These are phyloP conservation scores for Rhopalosiphum padi DNA, from an alignment of 1,140 invertebrate species.

Conservation along the genomic window DNA sequence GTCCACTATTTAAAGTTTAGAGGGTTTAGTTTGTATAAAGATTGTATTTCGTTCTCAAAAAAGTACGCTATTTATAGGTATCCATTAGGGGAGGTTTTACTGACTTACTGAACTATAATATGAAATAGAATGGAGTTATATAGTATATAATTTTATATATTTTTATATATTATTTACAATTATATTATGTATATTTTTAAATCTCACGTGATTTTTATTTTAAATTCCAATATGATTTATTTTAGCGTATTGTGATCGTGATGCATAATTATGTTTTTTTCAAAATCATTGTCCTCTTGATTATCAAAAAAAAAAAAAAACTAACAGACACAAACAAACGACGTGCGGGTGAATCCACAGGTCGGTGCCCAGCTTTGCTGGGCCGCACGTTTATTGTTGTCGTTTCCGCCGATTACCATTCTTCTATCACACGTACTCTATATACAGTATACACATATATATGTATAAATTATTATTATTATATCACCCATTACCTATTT, in stretches of 20 bases:
- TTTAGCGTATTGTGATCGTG: background rate
- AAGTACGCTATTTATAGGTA: background rate
- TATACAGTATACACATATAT: background rate
- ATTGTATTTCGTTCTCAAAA: background rate
- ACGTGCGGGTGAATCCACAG: conserved; percentile 33
- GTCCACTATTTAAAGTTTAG: background rate
- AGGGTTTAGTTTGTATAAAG: background rate
- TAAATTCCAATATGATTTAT: background rate
- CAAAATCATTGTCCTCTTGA: conserved; percentile 32
- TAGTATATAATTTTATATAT: background rate
- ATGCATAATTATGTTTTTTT: conserved; percentile 27
- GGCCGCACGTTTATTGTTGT: conserved; percentile 37
- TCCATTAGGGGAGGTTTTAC: background rate
- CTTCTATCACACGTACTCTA: background rate
- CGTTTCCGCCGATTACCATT: conserved; percentile 47
- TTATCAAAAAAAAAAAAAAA: conserved; percentile 15
- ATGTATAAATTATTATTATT: background rate
- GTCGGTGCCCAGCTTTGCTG: conserved; percentile 33
- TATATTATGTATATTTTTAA: background rate
- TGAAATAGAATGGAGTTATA: background rate
- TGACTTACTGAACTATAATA: background rate
- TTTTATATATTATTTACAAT: background rate
- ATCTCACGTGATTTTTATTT: background rate
- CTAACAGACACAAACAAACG: background rate
- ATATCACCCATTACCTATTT: background rate